Conservation (phyloP, 2,888 invertebrate species). For the Hirtodrosophila alboralis region DNA sequence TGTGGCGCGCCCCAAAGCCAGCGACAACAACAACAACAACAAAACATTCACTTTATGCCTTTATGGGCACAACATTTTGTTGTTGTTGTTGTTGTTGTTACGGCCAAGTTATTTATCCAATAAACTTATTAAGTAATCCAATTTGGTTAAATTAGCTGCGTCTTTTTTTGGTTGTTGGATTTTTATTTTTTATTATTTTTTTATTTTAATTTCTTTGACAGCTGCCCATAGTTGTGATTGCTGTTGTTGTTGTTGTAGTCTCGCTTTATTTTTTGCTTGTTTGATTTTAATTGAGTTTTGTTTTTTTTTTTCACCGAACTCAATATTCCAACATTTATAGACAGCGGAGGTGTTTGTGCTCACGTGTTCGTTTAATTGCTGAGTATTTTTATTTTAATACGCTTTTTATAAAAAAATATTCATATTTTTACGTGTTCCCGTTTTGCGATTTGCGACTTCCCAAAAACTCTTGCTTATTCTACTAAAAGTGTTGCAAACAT, state of each 20-base stretch:
- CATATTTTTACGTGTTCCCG: too few relatives aligned
- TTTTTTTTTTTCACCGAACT: slow-evolving; percentile 30
- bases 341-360: slow-evolving; percentile 36
- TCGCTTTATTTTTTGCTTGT: slow-evolving; percentile 36
- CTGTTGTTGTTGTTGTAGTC: slow-evolving; percentile 24
- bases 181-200: slow-evolving; percentile 6
- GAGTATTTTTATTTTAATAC: slow-evolving; percentile 41
- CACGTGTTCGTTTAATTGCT: slow-evolving; percentile 60
- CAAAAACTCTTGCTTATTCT: too few relatives aligned
- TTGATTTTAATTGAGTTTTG: slow-evolving; percentile 70
- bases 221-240: slow-evolving; percentile 28
- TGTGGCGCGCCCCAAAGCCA: slow-evolving; percentile 68
- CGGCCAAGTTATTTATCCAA: slow-evolving; percentile 71
- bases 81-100: slow-evolving; percentile 43
- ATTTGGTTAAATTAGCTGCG: slow-evolving; percentile 82
- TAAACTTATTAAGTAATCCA: slow-evolving; percentile 83
- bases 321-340: slow-evolving; percentile 25
- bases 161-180: slow-evolving; percentile 46
- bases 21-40: slow-evolving; percentile 44
- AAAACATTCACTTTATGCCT: slow-evolving; percentile 61
- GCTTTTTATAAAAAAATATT: slow-evolving; percentile 18
- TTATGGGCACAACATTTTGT: slow-evolving; percentile 41
- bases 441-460: too few relatives aligned
- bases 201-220: slow-evolving; percentile 23
- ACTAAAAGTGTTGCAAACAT: too few relatives aligned